phyloP scores from a whole-genome alignment of 2,888 invertebrate genomes.

The Ophraella communa region DNA sequence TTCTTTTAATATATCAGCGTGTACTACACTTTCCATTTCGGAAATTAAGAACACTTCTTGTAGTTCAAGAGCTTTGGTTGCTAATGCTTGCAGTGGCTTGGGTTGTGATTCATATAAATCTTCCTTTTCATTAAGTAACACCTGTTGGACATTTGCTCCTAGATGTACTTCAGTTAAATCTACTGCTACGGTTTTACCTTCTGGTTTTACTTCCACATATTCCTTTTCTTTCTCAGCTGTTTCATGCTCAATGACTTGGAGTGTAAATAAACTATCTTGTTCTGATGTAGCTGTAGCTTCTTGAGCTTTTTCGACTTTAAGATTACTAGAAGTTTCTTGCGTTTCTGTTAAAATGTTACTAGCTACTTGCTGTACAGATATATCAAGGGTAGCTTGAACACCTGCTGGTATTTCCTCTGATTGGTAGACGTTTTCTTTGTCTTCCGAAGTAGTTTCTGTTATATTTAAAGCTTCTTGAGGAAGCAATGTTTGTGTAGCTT shows the following conservation, averaged over 20 bases:
- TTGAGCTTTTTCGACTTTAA: slow-evolving; percentile 53
- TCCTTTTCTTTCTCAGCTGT: slow-evolving; percentile 62
- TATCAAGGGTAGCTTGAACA: slow-evolving; percentile 59
- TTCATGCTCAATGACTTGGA: slow-evolving; percentile 62
- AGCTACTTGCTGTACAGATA: slow-evolving; percentile 61
- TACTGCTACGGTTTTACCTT: slow-evolving; percentile 53
- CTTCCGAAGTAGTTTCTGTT: slow-evolving; percentile 61
- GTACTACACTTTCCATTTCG: slow-evolving; percentile 59
- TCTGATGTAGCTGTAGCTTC: slow-evolving; percentile 60
- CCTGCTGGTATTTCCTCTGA: slow-evolving; percentile 54
- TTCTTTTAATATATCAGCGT: slow-evolving; percentile 59
- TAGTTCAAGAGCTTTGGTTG: slow-evolving; percentile 58
- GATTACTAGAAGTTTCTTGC: slow-evolving; percentile 55
- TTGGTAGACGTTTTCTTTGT: slow-evolving; percentile 61
- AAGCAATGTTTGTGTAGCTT: slow-evolving; percentile 56
- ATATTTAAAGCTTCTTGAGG: slow-evolving; percentile 62
- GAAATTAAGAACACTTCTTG: slow-evolving; percentile 61
- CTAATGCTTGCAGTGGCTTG: slow-evolving; percentile 55
- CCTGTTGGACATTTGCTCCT: slow-evolving; percentile 59
- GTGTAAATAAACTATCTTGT: slow-evolving; percentile 62
- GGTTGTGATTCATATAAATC: slow-evolving; percentile 54
- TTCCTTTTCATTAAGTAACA: slow-evolving; percentile 61
- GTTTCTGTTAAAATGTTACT: slow-evolving; percentile 61
- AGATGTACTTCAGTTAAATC: slow-evolving; percentile 52
- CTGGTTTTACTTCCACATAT: slow-evolving; percentile 50